A percentile compares a stretch with the other conserved stretches of the same genome.
Evolutionary conservation across 2,888 invertebrate genomes (phyloP).

Genomic region (Nephrotoma guestfalica): DNA sequence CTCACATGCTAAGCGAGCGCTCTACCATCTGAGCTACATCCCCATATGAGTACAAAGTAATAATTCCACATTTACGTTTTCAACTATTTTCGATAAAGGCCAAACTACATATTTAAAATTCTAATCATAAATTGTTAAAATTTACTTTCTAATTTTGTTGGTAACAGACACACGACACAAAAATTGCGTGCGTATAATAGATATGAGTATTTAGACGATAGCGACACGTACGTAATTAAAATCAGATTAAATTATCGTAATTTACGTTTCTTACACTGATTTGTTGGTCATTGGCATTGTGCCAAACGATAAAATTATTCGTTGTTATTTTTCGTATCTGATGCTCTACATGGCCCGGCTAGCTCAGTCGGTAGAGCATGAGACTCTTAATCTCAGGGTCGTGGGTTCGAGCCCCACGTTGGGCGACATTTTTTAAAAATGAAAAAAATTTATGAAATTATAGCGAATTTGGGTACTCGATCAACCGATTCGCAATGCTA

Average conservation of each 20-base stretch:
- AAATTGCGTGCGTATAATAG: background rate
- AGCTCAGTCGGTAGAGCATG: slow-evolving; percentile 26
- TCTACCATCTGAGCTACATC: slow-evolving; percentile 8
- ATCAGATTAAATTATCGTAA: background rate
- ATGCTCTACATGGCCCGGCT: slow-evolving; percentile 12
- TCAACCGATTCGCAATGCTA: no score
- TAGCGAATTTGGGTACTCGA: no score
- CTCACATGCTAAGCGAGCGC: slow-evolving; percentile 8
- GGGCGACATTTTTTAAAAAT: slow-evolving; percentile 14
- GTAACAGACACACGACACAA: background rate
- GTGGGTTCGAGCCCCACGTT: slow-evolving; percentile 26
- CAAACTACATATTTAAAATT: background rate
- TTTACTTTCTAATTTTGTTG: background rate
- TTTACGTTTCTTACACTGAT: background rate
- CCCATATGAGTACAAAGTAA: background rate
- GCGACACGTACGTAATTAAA: background rate
- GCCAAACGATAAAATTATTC: background rate
- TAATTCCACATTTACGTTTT: background rate
- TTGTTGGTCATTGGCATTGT: background rate
- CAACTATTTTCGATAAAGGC: background rate
- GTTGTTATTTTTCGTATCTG: background rate
- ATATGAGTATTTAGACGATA: background rate
- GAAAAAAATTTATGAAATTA: no score
- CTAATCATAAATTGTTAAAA: background rate
- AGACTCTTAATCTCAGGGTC: slow-evolving; percentile 26